Percentiles rank a stretch among this genome's conserved stretches.
phyloP scores from a whole-genome alignment of 2,113 vertebrate species.

The Trichomycterus rosablanca region DNA sequence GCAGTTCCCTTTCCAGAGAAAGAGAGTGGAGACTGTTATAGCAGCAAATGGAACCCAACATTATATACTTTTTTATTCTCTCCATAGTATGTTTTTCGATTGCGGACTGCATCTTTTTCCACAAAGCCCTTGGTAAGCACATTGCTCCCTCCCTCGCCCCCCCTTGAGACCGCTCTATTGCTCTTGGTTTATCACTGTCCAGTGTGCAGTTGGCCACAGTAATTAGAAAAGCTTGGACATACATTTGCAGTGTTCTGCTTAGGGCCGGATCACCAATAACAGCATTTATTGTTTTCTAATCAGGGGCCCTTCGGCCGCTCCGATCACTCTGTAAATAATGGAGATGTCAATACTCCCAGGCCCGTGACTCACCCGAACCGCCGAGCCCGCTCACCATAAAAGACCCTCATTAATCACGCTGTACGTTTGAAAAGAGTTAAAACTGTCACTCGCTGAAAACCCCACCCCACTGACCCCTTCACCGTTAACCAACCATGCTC shows the following conservation, averaged over 20 bases:
- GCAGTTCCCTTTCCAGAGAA: no score
- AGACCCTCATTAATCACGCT: constrained; percentile 69
- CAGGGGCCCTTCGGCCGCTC: constrained; percentile 67
- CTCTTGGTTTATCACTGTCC: constrained; percentile 58
- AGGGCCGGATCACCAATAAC: constrained; percentile 65
- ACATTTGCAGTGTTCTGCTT: constrained; percentile 63
- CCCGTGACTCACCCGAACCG: constrained; percentile 58
- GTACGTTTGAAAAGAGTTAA: constrained; percentile 64
- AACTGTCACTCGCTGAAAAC: constrained; percentile 57
- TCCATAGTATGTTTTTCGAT: no score
- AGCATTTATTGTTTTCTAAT: constrained; percentile 77
- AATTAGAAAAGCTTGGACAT: constrained; percentile 64
- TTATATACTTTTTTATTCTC: no score
- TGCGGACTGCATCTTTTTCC: constrained; percentile 23
- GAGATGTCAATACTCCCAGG: constrained; percentile 70
- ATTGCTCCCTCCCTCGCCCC: neutral
- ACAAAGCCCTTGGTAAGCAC: constrained; percentile 1
- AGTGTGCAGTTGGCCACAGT: constrained; percentile 57
- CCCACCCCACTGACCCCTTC: constrained; percentile 30
- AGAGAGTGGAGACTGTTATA: neutral
- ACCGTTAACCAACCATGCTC: constrained; percentile 16
- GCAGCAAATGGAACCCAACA: no score
- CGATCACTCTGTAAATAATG: constrained; percentile 74
- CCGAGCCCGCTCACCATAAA: constrained; percentile 54
- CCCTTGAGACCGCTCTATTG: constrained; percentile 42